These are phyloP conservation scores for Ephestia elutella DNA, from an alignment of 1,140 invertebrate genomes.

Conservation along the genomic window DNA sequence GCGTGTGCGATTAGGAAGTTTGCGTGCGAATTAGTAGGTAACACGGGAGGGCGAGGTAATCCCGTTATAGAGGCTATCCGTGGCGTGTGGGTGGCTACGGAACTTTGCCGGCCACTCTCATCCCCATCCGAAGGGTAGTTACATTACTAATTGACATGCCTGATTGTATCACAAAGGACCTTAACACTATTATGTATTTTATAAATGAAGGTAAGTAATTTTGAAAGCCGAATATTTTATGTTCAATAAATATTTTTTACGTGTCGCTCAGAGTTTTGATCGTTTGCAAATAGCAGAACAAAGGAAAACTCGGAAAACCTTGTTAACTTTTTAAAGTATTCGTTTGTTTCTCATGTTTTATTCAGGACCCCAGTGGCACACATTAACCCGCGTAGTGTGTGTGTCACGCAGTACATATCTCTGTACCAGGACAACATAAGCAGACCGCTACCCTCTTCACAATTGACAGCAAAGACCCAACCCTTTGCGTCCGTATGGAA, in stretches of 20 bases:
- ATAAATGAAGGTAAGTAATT: too few species aligned
- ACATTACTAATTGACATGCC: background rate
- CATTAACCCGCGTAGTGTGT: background rate
- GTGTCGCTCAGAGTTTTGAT: constrained; percentile 40
- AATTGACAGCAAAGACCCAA: constrained; percentile 61
- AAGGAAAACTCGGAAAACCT: constrained; percentile 66
- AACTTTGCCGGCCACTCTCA: constrained; percentile 22
- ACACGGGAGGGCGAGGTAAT: constrained; percentile 56
- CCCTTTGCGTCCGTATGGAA: constrained; percentile 61
- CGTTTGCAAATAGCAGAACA: constrained; percentile 49
- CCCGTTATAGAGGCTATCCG: constrained; percentile 54
- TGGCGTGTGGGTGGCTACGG: constrained; percentile 25
- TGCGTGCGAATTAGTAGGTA: constrained; percentile 58
- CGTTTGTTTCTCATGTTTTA: constrained; percentile 60
- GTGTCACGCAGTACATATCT: background rate
- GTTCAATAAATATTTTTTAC: constrained; percentile 26
- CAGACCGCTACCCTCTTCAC: constrained; percentile 47
- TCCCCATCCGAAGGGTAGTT: background rate
- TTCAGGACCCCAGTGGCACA: constrained; percentile 40
- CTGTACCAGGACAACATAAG: background rate
- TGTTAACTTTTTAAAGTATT: constrained; percentile 69
- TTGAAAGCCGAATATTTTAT: too few species aligned
- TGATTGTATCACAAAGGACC: background rate
- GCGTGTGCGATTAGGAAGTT: constrained; percentile 41
- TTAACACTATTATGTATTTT: too few species aligned